Evolutionary conservation across 2,797 vertebrate species (phyloP).

Genomic region (Tadarida brasiliensis): DNA sequence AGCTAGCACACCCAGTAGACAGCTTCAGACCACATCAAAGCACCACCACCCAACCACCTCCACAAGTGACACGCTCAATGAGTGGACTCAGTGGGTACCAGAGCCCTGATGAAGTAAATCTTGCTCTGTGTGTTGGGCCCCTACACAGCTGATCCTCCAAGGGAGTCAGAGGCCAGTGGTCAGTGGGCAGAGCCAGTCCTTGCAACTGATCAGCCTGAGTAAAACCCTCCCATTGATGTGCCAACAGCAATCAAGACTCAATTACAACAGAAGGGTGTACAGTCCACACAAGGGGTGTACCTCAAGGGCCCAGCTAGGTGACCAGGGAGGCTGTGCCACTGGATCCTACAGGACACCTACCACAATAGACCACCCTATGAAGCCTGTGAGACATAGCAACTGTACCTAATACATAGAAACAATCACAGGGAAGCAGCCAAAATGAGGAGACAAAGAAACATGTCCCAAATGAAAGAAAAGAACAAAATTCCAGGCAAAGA

Average conservation of each 20-base stretch:
- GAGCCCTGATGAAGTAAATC: neutral
- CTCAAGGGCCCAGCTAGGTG: neutral
- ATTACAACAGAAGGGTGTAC: neutral
- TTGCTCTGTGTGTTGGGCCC: neutral
- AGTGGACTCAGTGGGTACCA: neutral
- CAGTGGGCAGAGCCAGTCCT: neutral
- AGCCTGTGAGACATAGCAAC: too few relatives aligned
- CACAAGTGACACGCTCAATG: neutral
- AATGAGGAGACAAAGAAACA: too few relatives aligned
- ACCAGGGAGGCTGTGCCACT: neutral
- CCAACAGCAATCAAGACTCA: neutral
- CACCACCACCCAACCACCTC: neutral
- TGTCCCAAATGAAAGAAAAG: neutral
- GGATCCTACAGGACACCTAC: neutral
- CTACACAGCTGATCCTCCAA: neutral
- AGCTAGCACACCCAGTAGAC: neutral
- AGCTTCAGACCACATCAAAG: neutral
- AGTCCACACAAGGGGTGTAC: too few relatives aligned
- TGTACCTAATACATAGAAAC: too few relatives aligned
- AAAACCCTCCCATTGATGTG: neutral
- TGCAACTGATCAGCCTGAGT: neutral
- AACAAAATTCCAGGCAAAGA: neutral
- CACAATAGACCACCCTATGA: too few relatives aligned
- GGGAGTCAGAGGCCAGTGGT: too few relatives aligned
- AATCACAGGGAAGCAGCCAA: too few relatives aligned